Base-by-base conservation (phyloP, 2,113 vertebrate species). In the Tenrec ecaudatus region DNA sequence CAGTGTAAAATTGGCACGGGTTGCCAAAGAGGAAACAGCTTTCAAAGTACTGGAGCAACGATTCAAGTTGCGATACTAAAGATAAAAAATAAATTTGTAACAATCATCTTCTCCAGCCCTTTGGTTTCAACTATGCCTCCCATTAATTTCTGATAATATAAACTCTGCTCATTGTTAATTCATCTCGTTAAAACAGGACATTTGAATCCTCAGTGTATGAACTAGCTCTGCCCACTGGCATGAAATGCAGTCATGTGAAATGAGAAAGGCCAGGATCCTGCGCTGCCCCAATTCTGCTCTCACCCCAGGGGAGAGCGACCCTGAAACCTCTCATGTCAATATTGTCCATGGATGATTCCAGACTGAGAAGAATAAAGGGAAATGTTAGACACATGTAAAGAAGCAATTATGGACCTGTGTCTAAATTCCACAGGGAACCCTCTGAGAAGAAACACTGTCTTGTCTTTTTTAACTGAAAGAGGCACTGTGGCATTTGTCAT, bases 1-100 rank as follows among this genome's bases (percentile, higher is more conserved):
- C 96, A 89, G n/a, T 97, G 95, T 98, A 96, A 97, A 96, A 89
- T 93, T 96, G 97, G 96, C 98, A 96, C 95, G 97, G 95, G 78
- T 95, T 97, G 97, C 97, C 96, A 95, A 82, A 96, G 90, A 93
- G 86, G 90, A 97, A 97, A 96, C 95, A 91, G 96, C 96, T 98
- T 98, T 97, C 82, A 94, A 98, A 98, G 96, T 98, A 97, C 96
- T 97, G 97, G 97, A 98, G 92, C 96, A 97, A 97, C 98, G 96
- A 95, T 98, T 96, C 97, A 96, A 97, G 95, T 96, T 98, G 95
- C 97, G 83, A 96, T 97, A 93, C 96, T 97, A 95, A 97, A 97
- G 97, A 97, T 97, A 97, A 98, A 89, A 92, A 98, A 97, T 97
- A 97, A 98, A 98, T 98, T 97, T 97, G 57, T 97, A 97, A 97